A percentile compares a stretch with the other conserved stretches of the same genome.
Evolutionary conservation across 2,888 invertebrate genomes (phyloP).

Genomic region (Elmis aenea): DNA sequence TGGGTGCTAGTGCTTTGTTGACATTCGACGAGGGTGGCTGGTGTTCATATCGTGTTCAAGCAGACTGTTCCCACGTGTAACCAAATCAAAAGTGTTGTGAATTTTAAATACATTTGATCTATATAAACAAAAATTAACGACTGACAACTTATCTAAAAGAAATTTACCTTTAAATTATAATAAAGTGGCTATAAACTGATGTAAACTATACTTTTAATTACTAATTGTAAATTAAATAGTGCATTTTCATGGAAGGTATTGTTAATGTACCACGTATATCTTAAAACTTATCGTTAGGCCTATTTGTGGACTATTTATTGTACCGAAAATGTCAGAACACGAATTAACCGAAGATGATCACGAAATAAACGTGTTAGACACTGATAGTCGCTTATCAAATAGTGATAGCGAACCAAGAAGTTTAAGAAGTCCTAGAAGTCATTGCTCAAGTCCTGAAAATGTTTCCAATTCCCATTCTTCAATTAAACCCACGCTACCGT

Average conservation of each 20-base stretch:
- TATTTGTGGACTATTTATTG: too few relatives aligned
- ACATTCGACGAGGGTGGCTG: constrained; percentile 32
- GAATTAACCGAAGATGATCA: constrained; percentile 57
- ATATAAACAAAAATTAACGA: too few relatives aligned
- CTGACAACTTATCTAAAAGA: too few relatives aligned
- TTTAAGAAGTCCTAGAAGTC: constrained; percentile 32
- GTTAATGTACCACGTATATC: not conserved
- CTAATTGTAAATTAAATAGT: too few relatives aligned
- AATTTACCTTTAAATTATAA: too few relatives aligned
- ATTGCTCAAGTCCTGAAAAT: constrained; percentile 47
- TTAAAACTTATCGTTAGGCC: too few relatives aligned
- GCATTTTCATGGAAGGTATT: not conserved
- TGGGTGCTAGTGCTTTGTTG: constrained; percentile 37
- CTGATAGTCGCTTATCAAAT: constrained; percentile 59
- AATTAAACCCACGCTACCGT: constrained; percentile 60
- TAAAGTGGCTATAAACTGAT: too few relatives aligned
- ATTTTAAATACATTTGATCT: too few relatives aligned
- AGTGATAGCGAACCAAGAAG: constrained; percentile 56
- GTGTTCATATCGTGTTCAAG: too few relatives aligned
- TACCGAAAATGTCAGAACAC: constrained; percentile 41
- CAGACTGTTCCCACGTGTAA: too few relatives aligned
- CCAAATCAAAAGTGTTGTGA: too few relatives aligned
- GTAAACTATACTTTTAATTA: too few relatives aligned
- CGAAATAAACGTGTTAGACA: constrained; percentile 63
- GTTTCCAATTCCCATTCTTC: constrained; percentile 48